A percentile compares a stretch with the other conserved stretches of the same genome.
Evolutionary conservation across 37 sponge, comb jelly and placozoan genomes (phyloP).

Genomic region (Cladorhizidae sp.): DNA sequence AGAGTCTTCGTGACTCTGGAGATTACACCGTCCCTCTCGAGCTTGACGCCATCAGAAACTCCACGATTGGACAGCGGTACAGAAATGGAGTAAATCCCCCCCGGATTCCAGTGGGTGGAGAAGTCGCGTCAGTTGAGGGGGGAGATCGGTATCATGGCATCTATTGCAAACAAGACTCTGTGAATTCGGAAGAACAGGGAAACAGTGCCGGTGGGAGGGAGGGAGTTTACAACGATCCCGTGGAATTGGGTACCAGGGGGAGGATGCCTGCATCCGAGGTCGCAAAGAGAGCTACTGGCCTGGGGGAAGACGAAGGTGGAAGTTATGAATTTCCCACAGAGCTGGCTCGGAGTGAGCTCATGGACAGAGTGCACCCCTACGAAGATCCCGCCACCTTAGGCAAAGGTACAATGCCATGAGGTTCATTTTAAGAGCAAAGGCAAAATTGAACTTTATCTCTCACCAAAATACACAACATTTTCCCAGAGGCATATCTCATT

Average conservation of each 20-base stretch:
- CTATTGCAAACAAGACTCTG: too few species aligned
- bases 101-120: too few species aligned
- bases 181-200: too few species aligned
- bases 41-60: background rate
- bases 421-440: too few species aligned
- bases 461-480: too few species aligned
- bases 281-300: background rate
- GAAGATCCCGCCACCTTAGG: constrained; percentile 21
- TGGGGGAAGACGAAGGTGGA: background rate
- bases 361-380: constrained; percentile 1
- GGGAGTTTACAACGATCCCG: background rate
- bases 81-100: background rate
- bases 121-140: too few species aligned
- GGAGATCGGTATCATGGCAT: too few species aligned
- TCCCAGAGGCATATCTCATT: too few species aligned
- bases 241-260: background rate
- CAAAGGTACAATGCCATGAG: background rate
- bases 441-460: too few species aligned
- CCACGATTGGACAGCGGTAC: too few species aligned
- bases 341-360: background rate
- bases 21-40: background rate
- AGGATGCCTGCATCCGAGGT: background rate
- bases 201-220: too few species aligned
- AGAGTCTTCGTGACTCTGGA: background rate
- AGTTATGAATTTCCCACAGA: background rate